Evolutionary conservation across 2,797 vertebrate genomes (phyloP).

Genomic region (Myotis vivesi): DNA sequence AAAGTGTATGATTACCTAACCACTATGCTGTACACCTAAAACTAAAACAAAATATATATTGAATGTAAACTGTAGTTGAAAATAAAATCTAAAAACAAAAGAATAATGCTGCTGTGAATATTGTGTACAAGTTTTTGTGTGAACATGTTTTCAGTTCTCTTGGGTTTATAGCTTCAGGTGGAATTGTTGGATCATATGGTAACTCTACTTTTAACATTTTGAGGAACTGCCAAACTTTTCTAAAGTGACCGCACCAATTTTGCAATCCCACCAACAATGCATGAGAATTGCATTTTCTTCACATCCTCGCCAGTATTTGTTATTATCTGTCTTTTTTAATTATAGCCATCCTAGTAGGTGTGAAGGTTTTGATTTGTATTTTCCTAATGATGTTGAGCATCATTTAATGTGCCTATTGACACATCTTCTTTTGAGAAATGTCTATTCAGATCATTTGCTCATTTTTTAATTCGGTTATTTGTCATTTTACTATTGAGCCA

Average conservation of each 20-base stretch:
- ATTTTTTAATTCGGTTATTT: slow-evolving; percentile 6
- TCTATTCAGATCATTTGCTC: background rate
- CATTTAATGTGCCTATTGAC: background rate
- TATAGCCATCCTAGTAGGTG: background rate
- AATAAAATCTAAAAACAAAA: background rate
- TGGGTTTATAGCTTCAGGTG: background rate
- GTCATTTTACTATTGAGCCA: background rate
- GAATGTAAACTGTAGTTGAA: background rate
- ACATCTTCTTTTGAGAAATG: slow-evolving; percentile 30
- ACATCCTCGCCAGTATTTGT: background rate
- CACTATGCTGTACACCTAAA: background rate
- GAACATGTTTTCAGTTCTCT: background rate
- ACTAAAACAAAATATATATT: background rate
- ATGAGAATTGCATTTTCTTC: background rate
- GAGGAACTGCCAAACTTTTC: slow-evolving; percentile 24
- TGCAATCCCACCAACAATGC: background rate
- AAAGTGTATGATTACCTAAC: background rate
- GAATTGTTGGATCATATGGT: background rate
- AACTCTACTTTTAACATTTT: slow-evolving; percentile 35
- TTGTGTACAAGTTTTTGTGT: background rate
- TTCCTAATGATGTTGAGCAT: background rate
- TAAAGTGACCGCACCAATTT: background rate
- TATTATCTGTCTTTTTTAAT: background rate
- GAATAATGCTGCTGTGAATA: slow-evolving; percentile 3
- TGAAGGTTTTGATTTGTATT: slow-evolving; percentile 28